A percentile compares a stretch with the other conserved stretches of the same genome.
Conservation (phyloP, 2,797 vertebrate species). For the Holocentrus rufus region DNA sequence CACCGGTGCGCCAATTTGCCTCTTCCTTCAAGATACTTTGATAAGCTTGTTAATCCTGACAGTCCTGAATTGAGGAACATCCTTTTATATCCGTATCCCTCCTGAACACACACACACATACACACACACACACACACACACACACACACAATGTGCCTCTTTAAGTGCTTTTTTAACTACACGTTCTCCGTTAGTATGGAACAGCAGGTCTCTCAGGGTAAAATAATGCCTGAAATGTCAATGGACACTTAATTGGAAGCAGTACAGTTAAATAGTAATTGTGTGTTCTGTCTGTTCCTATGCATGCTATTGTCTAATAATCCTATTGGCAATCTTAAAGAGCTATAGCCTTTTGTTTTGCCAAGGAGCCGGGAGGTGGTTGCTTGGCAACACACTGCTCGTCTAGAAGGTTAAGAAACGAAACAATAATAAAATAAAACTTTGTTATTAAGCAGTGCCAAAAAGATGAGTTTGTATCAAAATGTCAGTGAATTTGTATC, state of each 20-base stretch:
- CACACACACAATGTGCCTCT: neutral
- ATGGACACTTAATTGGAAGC: conserved; percentile 31
- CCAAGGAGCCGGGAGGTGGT: conserved; percentile 33
- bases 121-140: too few relatives aligned
- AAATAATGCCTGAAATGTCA: conserved; percentile 23
- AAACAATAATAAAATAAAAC: neutral
- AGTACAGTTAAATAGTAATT: conserved; percentile 26
- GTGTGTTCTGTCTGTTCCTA: conserved; percentile 4
- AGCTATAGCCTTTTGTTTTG: conserved; percentile 48
- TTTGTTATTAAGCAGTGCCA: neutral
- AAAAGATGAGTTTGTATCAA: too few relatives aligned
- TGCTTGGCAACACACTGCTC: conserved; percentile 65
- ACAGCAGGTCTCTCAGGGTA: conserved; percentile 21
- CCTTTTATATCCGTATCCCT: neutral
- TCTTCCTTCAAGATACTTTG: neutral
- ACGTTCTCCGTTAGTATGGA: neutral
- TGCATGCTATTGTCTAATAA: conserved; percentile 40
- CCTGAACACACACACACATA: too few relatives aligned
- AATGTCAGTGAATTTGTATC: too few relatives aligned
- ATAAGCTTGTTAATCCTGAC: neutral
- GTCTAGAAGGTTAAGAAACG: conserved; percentile 29
- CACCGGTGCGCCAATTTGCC: neutral
- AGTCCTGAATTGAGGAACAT: neutral
- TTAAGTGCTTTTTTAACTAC: conserved; percentile 8
- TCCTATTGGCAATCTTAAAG: conserved; percentile 42